Evolutionary conservation across 1,140 invertebrate genomes (phyloP).

Genomic region (Adoxophyes honmai): DNA sequence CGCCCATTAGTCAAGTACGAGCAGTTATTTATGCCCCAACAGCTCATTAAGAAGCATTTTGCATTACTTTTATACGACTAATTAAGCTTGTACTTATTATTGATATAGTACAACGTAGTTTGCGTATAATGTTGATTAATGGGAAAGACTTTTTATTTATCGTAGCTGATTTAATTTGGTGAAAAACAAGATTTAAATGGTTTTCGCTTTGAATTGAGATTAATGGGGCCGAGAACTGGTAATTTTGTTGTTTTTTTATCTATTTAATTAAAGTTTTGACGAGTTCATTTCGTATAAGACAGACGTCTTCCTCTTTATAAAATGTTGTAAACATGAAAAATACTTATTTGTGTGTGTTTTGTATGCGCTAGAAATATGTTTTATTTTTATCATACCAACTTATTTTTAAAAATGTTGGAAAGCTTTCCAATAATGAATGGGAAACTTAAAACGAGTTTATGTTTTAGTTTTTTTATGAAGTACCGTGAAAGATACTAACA

Average conservation of each 20-base stretch:
- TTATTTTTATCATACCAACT: too few species aligned
- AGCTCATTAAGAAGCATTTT: conserved; percentile 5
- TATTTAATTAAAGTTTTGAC: too few species aligned
- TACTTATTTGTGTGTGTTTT: too few species aligned
- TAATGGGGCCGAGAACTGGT: conserved; percentile 1
- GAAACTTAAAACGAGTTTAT: not conserved
- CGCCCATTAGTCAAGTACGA: conserved; percentile 4
- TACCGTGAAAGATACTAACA: not conserved
- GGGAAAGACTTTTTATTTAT: conserved; percentile 7
- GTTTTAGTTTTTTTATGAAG: not conserved
- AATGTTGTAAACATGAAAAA: too few species aligned
- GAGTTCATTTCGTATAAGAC: too few species aligned
- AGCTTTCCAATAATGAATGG: too few species aligned
- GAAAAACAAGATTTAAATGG: conserved; percentile 4
- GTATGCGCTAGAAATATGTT: too few species aligned
- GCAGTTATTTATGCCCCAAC: conserved; percentile 11
- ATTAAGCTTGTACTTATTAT: conserved; percentile 14
- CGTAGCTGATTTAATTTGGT: conserved; percentile 1
- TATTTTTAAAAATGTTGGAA: too few species aligned
- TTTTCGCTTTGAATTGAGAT: conserved; percentile 10
- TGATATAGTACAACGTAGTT: conserved; percentile 5
- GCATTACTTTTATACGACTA: conserved; percentile 11
- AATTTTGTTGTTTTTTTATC: not conserved
- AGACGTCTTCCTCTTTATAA: too few species aligned
- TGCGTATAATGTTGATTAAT: not conserved